Percentiles rank a stretch among this genome's conserved stretches.
These are phyloP conservation scores for Cyprinodon variegatus DNA, from an alignment of 2,113 vertebrate genomes.

Conservation along the genomic window DNA sequence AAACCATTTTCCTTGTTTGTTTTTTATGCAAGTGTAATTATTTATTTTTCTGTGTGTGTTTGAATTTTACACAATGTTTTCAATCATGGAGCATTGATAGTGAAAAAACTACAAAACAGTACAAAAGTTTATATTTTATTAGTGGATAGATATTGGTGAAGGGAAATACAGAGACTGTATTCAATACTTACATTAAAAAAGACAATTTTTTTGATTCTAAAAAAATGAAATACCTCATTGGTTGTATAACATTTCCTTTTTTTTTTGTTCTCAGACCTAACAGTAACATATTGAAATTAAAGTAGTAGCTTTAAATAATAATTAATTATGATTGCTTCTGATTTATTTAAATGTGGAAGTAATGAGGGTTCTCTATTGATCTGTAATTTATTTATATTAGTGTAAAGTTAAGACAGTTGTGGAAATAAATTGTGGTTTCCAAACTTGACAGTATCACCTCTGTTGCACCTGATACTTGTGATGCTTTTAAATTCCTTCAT, in stretches of 20 bases:
- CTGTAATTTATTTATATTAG: conserved; percentile 6
- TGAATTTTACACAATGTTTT: too few species aligned
- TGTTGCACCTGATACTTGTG: conserved; percentile 10
- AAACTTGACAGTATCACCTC: conserved; percentile 18
- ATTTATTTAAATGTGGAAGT: background rate
- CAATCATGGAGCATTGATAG: too few species aligned
- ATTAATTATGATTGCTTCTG: background rate
- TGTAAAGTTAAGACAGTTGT: conserved; percentile 3
- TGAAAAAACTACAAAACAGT: too few species aligned
- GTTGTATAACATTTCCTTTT: conserved; percentile 11
- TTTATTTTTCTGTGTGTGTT: too few species aligned
- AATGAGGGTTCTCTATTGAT: background rate
- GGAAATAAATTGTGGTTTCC: conserved; percentile 3
- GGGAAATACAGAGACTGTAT: too few species aligned
- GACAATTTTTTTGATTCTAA: background rate
- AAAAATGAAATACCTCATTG: conserved; percentile 18
- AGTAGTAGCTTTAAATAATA: conserved; percentile 13
- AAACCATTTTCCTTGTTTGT: too few species aligned
- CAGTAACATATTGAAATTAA: background rate
- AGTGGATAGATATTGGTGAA: too few species aligned
- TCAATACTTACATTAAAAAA: too few species aligned
- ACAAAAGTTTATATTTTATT: too few species aligned
- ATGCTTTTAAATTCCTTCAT: conserved; percentile 24
- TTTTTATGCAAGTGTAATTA: too few species aligned
- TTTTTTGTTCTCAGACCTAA: background rate